These are phyloP conservation scores for Macrotrachela quadricornifera DNA, from an alignment of 1,140 invertebrate genomes.

Conservation along the genomic window DNA sequence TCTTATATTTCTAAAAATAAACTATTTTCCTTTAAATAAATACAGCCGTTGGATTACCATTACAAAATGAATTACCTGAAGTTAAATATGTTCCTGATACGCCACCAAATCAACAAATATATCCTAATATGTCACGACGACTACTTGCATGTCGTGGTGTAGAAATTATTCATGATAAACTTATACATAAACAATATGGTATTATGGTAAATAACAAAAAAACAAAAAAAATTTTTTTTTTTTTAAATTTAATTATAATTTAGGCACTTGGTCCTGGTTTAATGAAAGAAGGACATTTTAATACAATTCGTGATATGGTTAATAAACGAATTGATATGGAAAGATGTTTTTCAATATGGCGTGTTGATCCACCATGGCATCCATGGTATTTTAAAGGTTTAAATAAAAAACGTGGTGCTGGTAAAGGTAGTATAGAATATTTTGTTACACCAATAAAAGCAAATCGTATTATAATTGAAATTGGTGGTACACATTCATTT, in stretches of 20 bases:
- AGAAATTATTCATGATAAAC: slow-evolving; percentile 54
- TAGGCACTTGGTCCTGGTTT: slow-evolving; percentile 54
- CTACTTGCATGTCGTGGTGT: slow-evolving; percentile 64
- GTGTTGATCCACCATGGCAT: slow-evolving; percentile 81
- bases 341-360: slow-evolving; percentile 69
- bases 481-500: slow-evolving; percentile 70
- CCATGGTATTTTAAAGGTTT: slow-evolving; percentile 68
- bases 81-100: no score
- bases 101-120: no score
- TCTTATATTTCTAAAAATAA: no score
- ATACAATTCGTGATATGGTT: slow-evolving; percentile 58
- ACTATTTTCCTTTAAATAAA: no score
- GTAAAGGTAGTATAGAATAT: slow-evolving; percentile 81
- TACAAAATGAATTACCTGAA: no score
- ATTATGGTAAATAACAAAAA: slow-evolving; percentile 36
- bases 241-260: no score
- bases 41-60: no score
- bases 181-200: slow-evolving; percentile 70
- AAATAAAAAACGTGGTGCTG: slow-evolving; percentile 77
- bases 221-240: no score
- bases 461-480: slow-evolving; percentile 74
- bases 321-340: slow-evolving; percentile 52
- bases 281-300: slow-evolving; percentile 54
- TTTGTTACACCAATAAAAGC: slow-evolving; percentile 77
- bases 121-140: slow-evolving; percentile 52